These are phyloP conservation scores for Pelagia noctiluca DNA, from an alignment of 30 jellyfish, hydroid and myxozoan genomes.

Conservation along the genomic window DNA sequence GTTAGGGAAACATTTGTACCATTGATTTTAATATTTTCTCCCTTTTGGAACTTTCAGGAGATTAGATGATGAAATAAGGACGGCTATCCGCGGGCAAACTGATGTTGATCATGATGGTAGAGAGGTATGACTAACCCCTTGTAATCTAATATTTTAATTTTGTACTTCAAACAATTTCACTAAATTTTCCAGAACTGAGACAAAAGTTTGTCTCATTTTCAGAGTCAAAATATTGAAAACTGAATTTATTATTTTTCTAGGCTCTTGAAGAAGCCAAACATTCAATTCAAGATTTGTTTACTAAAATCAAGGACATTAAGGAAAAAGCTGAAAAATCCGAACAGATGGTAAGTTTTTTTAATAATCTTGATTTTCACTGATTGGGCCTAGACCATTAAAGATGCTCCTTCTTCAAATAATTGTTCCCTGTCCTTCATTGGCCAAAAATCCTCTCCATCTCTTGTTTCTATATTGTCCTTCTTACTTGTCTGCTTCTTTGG, in stretches of 20 bases:
- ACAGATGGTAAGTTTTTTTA: conserved; percentile 79
- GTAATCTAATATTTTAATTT: not conserved
- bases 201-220: too few species aligned
- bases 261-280: conserved; percentile 98
- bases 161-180: too few species aligned
- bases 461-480: too few species aligned
- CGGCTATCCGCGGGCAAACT: conserved; percentile 91
- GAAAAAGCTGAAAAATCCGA: conserved; percentile 98
- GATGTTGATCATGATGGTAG: conserved; percentile 96
- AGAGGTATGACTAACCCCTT: conserved; percentile 55
- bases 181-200: too few species aligned
- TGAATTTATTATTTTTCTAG: conserved; percentile 41
- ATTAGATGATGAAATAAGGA: conserved; percentile 87
- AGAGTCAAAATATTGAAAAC: too few species aligned
- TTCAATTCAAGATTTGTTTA: conserved; percentile 85
- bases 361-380: too few species aligned
- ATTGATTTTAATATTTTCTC: not conserved
- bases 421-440: too few species aligned
- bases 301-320: conserved; percentile 92
- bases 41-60: conserved; percentile 32
- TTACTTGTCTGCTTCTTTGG: too few species aligned
- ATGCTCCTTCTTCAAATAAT: too few species aligned
- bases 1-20: not conserved
- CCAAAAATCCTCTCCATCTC: too few species aligned
- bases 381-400: too few species aligned